phyloP scores from a whole-genome alignment of 2,113 vertebrate species.

The Rhinoderma darwinii region DNA sequence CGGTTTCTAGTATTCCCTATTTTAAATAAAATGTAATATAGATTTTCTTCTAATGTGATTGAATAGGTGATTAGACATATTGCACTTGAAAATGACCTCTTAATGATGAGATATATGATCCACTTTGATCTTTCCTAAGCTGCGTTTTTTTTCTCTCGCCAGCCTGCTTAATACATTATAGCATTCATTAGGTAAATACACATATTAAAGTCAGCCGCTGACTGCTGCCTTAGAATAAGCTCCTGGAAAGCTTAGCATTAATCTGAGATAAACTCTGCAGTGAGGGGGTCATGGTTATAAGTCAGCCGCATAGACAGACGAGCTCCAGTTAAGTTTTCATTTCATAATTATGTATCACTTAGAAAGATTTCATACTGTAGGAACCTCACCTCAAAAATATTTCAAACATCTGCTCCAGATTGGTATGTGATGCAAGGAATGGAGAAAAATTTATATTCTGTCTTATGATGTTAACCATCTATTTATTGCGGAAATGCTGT shows the following conservation, averaged over 20 bases:
- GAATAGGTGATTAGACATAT: slow-evolving; percentile 35
- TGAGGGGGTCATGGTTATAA: slow-evolving; percentile 39
- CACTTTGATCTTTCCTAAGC: slow-evolving; percentile 38
- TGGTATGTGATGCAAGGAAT: not conserved
- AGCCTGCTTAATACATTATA: slow-evolving; percentile 43
- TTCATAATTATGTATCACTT: slow-evolving; percentile 48
- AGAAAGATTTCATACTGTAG: slow-evolving; percentile 7
- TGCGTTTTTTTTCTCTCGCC: slow-evolving; percentile 26
- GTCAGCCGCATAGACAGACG: not conserved
- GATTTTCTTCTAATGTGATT: slow-evolving; percentile 37
- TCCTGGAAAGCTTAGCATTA: slow-evolving; percentile 42
- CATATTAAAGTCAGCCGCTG: slow-evolving; percentile 26
- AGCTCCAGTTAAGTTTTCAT: slow-evolving; percentile 18
- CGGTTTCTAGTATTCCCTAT: not conserved
- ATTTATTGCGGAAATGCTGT: not conserved
- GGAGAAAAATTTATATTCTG: not conserved
- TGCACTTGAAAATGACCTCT: slow-evolving; percentile 27
- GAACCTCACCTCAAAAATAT: not conserved
- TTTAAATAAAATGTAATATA: slow-evolving; percentile 31
- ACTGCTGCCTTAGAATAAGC: slow-evolving; percentile 43
- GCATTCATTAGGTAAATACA: slow-evolving; percentile 49
- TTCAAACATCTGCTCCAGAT: not conserved
- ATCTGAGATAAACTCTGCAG: slow-evolving; percentile 38
- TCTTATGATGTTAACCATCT: not conserved
- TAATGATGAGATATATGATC: slow-evolving; percentile 48